Percentiles rank a stretch among this genome's conserved stretches.
Evolutionary conservation across 2,797 vertebrate species (phyloP).

Genomic region (Tolypeutes matacus): DNA sequence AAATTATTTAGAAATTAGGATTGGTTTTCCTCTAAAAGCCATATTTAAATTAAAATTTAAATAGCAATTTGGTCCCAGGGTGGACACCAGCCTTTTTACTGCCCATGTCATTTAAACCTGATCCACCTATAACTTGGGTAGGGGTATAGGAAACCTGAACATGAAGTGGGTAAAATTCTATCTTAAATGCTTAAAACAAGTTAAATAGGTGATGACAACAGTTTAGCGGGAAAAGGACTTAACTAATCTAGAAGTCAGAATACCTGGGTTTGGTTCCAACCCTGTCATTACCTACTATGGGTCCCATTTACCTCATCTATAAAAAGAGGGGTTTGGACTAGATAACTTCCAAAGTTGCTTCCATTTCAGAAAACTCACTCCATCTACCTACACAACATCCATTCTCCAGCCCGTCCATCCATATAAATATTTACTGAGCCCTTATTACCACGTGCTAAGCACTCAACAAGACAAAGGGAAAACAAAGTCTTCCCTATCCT

Average conservation of each 20-base stretch:
- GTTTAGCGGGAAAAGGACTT: not conserved
- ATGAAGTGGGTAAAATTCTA: conserved; percentile 27
- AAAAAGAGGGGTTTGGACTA: not conserved
- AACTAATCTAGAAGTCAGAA: not conserved
- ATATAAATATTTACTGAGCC: not conserved
- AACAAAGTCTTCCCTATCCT: not conserved
- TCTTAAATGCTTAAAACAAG: conserved; percentile 1
- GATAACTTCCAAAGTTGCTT: not conserved
- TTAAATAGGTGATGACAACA: not conserved
- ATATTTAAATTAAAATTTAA: conserved; percentile 43
- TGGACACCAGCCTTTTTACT: not conserved
- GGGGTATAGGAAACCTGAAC: not conserved
- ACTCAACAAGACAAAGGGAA: not conserved
- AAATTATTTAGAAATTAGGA: conserved; percentile 19
- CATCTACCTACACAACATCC: not conserved
- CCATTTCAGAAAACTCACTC: conserved; percentile 37
- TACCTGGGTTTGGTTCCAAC: conserved; percentile 13
- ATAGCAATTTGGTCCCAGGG: conserved; percentile 1
- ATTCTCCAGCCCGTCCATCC: not conserved
- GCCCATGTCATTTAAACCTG: not conserved
- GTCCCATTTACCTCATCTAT: not conserved
- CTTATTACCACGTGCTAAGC: not conserved
- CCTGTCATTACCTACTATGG: not conserved
- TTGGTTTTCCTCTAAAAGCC: conserved; percentile 31
- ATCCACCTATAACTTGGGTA: not conserved